Conservation (phyloP, 2,113 vertebrate genomes). For the Lycaon pictus region DNA sequence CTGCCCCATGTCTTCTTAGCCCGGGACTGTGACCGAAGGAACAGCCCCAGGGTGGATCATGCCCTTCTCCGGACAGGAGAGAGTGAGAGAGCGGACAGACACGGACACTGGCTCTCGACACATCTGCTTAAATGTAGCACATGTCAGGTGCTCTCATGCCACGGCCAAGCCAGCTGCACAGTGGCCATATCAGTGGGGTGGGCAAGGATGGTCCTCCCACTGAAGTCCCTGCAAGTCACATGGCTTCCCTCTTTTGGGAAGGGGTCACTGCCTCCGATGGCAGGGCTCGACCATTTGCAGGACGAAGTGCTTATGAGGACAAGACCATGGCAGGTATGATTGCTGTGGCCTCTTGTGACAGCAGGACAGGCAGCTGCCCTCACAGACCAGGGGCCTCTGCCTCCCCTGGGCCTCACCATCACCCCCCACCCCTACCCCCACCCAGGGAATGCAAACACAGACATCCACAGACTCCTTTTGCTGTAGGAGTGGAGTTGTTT, state of each 20-base stretch:
- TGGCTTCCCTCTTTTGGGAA: not conserved
- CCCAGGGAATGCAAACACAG: not conserved
- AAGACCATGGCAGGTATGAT: not conserved
- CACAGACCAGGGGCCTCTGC: not conserved
- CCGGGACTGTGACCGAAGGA: not conserved
- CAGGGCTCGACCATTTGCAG: not conserved
- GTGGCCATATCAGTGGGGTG: not conserved
- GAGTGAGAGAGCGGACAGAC: not conserved
- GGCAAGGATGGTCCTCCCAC: not conserved
- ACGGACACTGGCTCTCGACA: rapidly evolving
- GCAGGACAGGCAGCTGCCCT: not conserved
- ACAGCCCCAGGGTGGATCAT: not conserved
- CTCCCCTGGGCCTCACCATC: too few relatives aligned
- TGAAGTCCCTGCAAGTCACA: not conserved
- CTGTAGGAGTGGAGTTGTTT: not conserved
- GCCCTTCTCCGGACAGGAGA: not conserved
- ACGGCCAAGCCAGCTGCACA: not conserved
- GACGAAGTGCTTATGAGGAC: not conserved
- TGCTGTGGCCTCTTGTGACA: not conserved
- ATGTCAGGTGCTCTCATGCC: too few relatives aligned
- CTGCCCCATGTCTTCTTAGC: not conserved
- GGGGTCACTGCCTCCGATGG: not conserved
- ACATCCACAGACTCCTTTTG: not conserved
- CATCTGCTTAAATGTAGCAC: not conserved
- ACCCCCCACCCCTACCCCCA: not conserved